Evolutionary conservation across 2,113 vertebrate species (phyloP).

Genomic region (Mormyrus iriodes): DNA sequence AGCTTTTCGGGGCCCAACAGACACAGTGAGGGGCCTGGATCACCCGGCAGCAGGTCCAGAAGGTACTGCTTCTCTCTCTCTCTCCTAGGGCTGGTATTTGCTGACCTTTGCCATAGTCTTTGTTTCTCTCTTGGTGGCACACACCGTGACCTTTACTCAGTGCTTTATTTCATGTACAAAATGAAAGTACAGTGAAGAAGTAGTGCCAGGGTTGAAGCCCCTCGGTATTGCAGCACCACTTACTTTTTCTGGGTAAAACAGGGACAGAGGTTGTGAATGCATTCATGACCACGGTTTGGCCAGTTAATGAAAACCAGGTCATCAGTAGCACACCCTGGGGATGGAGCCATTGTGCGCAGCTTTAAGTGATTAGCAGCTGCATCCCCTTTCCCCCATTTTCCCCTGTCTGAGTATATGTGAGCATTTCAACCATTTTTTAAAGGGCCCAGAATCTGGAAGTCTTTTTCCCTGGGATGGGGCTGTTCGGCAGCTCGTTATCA

Average conservation of each 20-base stretch:
- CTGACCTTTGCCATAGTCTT: background rate
- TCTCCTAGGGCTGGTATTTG: background rate
- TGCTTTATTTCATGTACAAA: constrained; percentile 8
- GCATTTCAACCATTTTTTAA: background rate
- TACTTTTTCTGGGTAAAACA: background rate
- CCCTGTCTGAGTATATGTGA: background rate
- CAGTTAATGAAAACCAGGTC: background rate
- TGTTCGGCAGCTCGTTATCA: background rate
- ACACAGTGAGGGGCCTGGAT: background rate
- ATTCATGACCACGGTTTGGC: background rate
- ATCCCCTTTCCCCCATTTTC: background rate
- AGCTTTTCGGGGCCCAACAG: background rate
- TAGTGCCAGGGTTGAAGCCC: background rate
- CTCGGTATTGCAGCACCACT: background rate
- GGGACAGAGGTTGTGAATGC: background rate
- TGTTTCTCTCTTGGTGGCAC: background rate
- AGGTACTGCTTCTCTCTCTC: background rate
- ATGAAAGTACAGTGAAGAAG: background rate
- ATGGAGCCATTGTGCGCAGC: background rate
- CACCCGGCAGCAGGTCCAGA: background rate
- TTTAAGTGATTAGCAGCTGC: background rate
- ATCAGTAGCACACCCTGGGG: background rate
- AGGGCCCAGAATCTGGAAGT: background rate
- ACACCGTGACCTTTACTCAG: constrained; percentile 6
- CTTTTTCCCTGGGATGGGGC: background rate